Base-by-base conservation (phyloP, 2,888 invertebrate genomes). In the Malacosoma neustria region DNA sequence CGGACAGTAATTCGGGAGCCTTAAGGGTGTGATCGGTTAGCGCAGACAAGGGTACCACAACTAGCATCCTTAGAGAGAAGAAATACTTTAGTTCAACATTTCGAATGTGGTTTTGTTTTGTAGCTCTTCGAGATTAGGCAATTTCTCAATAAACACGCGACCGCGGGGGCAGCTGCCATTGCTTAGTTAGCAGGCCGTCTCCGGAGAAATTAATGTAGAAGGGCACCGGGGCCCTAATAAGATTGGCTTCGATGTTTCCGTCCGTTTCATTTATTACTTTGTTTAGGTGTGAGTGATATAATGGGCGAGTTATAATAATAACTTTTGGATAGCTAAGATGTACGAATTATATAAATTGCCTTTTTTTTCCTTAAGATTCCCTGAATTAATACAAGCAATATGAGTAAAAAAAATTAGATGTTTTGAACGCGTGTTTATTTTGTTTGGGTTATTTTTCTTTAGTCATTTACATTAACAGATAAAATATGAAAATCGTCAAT, bases 1-100 rank as follows among this genome's bases (percentile, higher is more conserved):
- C 72, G 74, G 77, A 77, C 79, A 76, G 80, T 81, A 82, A 84
- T 84, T 84, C 77, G 74, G 75, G 71, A 73, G 76, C 79, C 80
- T 80, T 82, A 73, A 76, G 82, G 82, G 79, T 84, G 79, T 82
- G 80, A 82, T 81, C 77, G 75, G 81, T 80, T 80, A 74, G 72
- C 75, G 71, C 74, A 75, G 80, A 82, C 80, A 72, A 82, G 82
- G 82, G 82, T 75, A 73, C 72, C 65, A 72, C 71, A 69, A 73
- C 73, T 72, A 69, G 61, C 65, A 75, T 77, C 81, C 80, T 80
- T 65, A 54, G 79, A 79, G 80, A 77, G 77, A 81, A 79, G 81
- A 80, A 82, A 82, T 82, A 82, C 75, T 81, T 80, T 74, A 77
- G 76, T 80, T 77, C 74, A 79, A 79, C 76, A 79, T 80, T 79